Conservation (phyloP, 2,888 invertebrate species). For the Asteroscopus sphinx region DNA sequence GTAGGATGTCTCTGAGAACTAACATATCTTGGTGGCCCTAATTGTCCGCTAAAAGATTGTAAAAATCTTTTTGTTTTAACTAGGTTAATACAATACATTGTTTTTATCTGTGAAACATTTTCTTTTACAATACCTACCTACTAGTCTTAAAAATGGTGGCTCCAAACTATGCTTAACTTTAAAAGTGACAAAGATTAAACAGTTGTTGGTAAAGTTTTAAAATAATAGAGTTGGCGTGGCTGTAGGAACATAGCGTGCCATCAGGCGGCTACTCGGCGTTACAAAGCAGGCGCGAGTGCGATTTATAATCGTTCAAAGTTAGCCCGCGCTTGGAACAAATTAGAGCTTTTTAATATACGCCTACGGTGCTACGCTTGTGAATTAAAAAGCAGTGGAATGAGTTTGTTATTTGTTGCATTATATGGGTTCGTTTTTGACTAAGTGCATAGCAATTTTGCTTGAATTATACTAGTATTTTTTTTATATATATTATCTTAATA, state of each 20-base stretch:
- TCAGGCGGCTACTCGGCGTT: conserved; percentile 65
- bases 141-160: conserved; percentile 10
- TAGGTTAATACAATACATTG: neutral
- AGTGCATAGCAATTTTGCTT: neutral
- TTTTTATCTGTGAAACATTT: neutral
- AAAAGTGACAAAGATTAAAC: conserved; percentile 56
- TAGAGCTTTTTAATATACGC: conserved; percentile 72
- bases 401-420: conserved; percentile 6
- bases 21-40: neutral
- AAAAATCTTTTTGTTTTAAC: neutral
- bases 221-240: conserved; percentile 58
- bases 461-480: too few relatives aligned
- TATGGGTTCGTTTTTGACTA: too few relatives aligned
- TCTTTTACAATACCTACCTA: neutral
- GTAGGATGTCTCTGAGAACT: conserved; percentile 6
- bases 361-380: conserved; percentile 34
- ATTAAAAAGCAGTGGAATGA: conserved; percentile 36
- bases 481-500: too few relatives aligned
- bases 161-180: conserved; percentile 42
- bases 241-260: conserved; percentile 51
- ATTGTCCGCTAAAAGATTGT: conserved; percentile 2
- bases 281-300: conserved; percentile 71
- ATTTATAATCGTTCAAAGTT: conserved; percentile 82
- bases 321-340: conserved; percentile 63
- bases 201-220: conserved; percentile 60